A percentile compares a stretch with the other conserved stretches of the same genome.
Conservation (phyloP, 2,113 vertebrate species). For the Emydura subglobosa region DNA sequence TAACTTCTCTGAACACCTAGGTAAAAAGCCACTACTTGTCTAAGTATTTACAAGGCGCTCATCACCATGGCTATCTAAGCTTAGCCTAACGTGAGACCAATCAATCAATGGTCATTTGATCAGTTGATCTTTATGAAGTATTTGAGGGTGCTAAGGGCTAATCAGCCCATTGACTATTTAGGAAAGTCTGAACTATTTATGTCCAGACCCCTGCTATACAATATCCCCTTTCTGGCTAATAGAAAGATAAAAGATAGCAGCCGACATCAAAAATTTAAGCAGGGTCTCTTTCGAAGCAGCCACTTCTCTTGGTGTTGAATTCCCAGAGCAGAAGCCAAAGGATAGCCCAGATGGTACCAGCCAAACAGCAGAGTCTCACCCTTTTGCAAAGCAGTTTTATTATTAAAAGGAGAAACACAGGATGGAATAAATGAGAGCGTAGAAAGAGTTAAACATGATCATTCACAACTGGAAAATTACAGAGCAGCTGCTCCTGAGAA, state of each 20-base stretch:
- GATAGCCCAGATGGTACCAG: not conserved
- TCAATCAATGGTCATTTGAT: not conserved
- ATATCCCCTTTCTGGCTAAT: not conserved
- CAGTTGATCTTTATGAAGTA: not conserved
- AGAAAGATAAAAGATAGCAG: not conserved
- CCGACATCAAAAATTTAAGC: not conserved
- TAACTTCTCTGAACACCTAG: no score
- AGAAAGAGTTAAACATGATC: conserved; percentile 1
- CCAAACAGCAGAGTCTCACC: no score
- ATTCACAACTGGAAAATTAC: not conserved
- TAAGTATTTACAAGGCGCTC: not conserved
- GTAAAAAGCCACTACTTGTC: not conserved
- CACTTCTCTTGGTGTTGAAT: not conserved
- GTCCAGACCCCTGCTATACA: not conserved
- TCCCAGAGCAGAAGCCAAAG: not conserved
- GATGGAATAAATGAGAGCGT: not conserved
- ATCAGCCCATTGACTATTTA: not conserved
- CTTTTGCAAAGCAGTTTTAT: not conserved
- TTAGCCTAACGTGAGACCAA: not conserved
- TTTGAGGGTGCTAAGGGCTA: not conserved
- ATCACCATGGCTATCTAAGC: not conserved
- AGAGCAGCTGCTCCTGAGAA: conserved; percentile 14
- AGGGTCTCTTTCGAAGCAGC: not conserved
- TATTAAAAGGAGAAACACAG: not conserved
- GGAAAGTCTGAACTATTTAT: not conserved